phyloP scores from a whole-genome alignment of 2,113 vertebrate genomes.

The Zosterops borbonicus region DNA sequence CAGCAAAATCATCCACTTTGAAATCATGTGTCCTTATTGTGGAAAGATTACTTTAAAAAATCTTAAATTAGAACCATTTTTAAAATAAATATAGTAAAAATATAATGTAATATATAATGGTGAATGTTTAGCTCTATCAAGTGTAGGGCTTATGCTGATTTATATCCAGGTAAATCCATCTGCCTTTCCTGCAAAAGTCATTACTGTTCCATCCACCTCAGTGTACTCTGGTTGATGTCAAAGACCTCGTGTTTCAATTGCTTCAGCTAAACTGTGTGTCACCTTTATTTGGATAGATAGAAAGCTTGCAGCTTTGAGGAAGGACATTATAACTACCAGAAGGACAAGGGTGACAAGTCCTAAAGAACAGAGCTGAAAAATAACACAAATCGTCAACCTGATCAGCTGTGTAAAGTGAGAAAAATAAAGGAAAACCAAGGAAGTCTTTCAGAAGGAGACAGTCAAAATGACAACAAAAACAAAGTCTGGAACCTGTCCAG shows the following conservation, averaged over 20 bases:
- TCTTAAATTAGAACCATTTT: not conserved
- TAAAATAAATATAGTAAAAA: not conserved
- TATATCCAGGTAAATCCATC: not conserved
- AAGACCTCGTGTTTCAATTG: not conserved
- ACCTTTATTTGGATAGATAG: not conserved
- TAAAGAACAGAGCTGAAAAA: not conserved
- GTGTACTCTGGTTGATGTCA: not conserved
- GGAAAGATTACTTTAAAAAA: not conserved
- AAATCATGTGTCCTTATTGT: not conserved
- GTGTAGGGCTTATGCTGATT: not conserved
- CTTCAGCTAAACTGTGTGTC: not conserved
- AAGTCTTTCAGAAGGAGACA: not conserved
- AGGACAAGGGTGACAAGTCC: not conserved
- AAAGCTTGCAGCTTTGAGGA: not conserved
- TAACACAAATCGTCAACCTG: not conserved
- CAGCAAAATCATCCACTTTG: not conserved
- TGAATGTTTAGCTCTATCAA: not conserved
- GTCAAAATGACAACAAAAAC: not conserved
- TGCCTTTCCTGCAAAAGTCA: not conserved
- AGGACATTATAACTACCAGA: not conserved
- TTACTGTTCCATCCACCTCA: not conserved
- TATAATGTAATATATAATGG: not conserved
- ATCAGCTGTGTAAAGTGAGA: not conserved
- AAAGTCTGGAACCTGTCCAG: rapidly evolving
- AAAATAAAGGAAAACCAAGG: not conserved